Conservation (phyloP, 2,113 vertebrate species). For the Odocoileus virginianus region DNA sequence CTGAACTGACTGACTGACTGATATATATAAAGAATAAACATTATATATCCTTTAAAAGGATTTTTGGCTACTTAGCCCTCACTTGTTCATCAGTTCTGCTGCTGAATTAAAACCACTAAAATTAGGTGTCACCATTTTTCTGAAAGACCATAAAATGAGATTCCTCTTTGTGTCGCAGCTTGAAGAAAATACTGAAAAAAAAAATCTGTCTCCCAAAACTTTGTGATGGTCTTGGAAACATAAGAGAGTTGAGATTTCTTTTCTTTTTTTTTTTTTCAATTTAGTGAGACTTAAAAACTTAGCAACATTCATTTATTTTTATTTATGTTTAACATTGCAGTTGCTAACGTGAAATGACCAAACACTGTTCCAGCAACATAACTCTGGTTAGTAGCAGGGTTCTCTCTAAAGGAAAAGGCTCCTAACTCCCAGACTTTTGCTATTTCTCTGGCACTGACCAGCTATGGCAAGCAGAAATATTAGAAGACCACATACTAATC, state of each 20-base stretch:
- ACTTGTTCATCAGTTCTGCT: neutral
- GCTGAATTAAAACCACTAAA: neutral
- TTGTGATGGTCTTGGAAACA: neutral
- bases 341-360: neutral
- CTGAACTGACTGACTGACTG: no score
- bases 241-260: neutral
- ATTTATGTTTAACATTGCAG: neutral
- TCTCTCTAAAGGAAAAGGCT: neutral
- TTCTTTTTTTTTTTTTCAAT: neutral
- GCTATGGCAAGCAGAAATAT: neutral
- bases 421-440: neutral
- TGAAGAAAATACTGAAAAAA: neutral
- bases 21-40: neutral
- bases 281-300: neutral
- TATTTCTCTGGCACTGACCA: rapidly evolving
- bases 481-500: rapidly evolving
- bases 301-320: neutral
- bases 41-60: neutral
- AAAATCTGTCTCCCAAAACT: neutral
- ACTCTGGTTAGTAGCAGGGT: neutral
- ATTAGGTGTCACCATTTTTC: neutral
- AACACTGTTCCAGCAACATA: neutral
- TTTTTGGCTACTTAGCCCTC: neutral
- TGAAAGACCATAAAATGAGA: neutral
- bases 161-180: neutral